phyloP scores from a whole-genome alignment of 1,140 invertebrate genomes.

The Scaptodrosophila lebanonensis region DNA sequence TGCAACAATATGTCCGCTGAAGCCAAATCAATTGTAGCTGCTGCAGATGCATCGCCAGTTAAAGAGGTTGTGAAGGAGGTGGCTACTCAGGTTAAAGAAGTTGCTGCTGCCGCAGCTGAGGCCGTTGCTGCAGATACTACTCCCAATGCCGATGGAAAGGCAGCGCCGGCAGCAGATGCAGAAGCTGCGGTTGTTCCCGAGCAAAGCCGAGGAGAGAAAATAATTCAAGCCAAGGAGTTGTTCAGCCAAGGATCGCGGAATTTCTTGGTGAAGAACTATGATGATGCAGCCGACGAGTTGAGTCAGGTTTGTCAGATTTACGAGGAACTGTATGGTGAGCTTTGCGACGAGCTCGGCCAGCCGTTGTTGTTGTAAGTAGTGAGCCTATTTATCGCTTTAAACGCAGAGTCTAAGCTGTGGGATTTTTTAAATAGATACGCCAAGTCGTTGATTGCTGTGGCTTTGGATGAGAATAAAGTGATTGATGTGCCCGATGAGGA shows the following conservation, averaged over 20 bases:
- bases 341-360: conserved; percentile 85
- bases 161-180: conserved; percentile 4
- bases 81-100: background rate
- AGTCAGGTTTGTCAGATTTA: conserved; percentile 84
- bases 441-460: conserved; percentile 84
- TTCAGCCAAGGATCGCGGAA: conserved; percentile 85
- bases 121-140: conserved; percentile 54
- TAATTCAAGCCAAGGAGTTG: conserved; percentile 72
- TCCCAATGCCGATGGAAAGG: conserved; percentile 27
- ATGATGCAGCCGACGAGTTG: conserved; percentile 83
- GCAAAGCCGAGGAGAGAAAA: conserved; percentile 55
- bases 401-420: too few relatives aligned
- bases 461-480: conserved; percentile 85
- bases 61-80: conserved; percentile 22
- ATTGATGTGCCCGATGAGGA: conserved; percentile 82
- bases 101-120: conserved; percentile 11
- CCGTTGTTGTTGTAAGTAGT: conserved; percentile 81
- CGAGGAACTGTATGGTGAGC: conserved; percentile 82
- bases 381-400: too few relatives aligned
- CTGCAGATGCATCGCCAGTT: conserved; percentile 40
- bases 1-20: conserved; percentile 59
- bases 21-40: conserved; percentile 61
- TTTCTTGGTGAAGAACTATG: conserved; percentile 85
- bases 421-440: conserved; percentile 59
- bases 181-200: conserved; percentile 27